A percentile compares a stretch with the other conserved stretches of the same genome.
phyloP scores from a whole-genome alignment of 2,113 vertebrate species.

The Pluvialis apricaria region DNA sequence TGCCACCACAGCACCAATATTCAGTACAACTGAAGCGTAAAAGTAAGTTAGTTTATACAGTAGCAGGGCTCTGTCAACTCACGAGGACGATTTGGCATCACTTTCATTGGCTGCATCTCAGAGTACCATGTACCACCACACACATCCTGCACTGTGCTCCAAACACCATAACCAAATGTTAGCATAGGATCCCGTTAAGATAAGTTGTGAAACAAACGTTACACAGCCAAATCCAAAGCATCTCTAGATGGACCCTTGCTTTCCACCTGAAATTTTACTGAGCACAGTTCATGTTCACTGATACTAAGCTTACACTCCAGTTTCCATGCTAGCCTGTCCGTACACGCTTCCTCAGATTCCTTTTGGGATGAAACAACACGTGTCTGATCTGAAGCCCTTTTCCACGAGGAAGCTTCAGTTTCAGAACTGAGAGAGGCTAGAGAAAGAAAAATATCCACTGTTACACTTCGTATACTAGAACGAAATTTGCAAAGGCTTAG shows the following conservation, averaged over 20 bases:
- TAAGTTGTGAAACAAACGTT: background rate
- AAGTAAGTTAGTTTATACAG: background rate
- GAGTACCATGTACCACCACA: rapidly evolving
- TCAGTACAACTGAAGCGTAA: background rate
- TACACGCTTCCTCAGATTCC: background rate
- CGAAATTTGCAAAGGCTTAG: background rate
- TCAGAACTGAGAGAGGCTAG: background rate
- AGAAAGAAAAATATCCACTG: background rate
- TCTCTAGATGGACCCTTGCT: background rate
- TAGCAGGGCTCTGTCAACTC: background rate
- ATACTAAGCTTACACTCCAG: background rate
- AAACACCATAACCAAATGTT: background rate
- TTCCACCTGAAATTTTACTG: background rate
- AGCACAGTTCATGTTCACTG: background rate
- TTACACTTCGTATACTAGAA: background rate
- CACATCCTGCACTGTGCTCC: background rate
- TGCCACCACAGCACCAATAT: background rate
- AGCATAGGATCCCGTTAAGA: background rate
- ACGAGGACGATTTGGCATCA: background rate
- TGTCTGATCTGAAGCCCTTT: background rate
- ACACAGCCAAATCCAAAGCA: background rate
- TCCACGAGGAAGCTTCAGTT: background rate
- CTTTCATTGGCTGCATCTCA: background rate
- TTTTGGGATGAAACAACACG: background rate
- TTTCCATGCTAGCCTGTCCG: background rate